A percentile compares a stretch with the other conserved stretches of the same genome.
phyloP scores from a whole-genome alignment of 2,113 vertebrate species.

The Dermatemys mawii region DNA sequence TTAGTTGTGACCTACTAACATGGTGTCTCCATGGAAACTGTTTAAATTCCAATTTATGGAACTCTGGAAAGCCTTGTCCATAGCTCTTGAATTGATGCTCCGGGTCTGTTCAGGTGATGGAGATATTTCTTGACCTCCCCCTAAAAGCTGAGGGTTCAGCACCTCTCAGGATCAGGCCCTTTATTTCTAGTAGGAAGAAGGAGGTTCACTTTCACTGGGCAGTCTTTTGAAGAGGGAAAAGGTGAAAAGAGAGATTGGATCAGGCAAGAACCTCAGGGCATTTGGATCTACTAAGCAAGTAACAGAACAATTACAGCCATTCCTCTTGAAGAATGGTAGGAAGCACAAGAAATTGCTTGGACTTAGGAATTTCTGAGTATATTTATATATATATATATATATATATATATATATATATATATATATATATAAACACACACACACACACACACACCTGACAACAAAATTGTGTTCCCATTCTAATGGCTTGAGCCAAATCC shows the following conservation, averaged over 20 bases:
- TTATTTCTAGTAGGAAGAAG: background rate
- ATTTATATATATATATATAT: background rate
- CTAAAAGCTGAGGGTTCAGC: background rate
- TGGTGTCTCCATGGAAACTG: background rate
- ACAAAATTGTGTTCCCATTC: background rate
- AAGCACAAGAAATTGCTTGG: background rate
- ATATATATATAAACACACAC: no score
- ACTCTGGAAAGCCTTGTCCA: background rate
- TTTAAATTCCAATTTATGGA: background rate
- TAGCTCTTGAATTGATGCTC: background rate
- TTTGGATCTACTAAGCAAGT: accelerated
- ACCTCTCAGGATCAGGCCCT: background rate
- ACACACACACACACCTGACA: background rate
- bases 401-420: no score
- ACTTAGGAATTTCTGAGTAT: background rate
- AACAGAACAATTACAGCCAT: accelerated
- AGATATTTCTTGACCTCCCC: background rate
- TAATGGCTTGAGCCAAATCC: background rate
- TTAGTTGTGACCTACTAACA: background rate
- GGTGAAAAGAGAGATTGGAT: background rate
- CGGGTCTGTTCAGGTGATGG: background rate
- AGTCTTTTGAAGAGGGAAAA: background rate
- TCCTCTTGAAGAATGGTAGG: background rate
- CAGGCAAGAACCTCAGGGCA: background rate
- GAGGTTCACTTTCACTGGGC: background rate